Conservation (phyloP, 30 jellyfish, hydroid and myxozoan species). For the Turritopsis rubra region DNA sequence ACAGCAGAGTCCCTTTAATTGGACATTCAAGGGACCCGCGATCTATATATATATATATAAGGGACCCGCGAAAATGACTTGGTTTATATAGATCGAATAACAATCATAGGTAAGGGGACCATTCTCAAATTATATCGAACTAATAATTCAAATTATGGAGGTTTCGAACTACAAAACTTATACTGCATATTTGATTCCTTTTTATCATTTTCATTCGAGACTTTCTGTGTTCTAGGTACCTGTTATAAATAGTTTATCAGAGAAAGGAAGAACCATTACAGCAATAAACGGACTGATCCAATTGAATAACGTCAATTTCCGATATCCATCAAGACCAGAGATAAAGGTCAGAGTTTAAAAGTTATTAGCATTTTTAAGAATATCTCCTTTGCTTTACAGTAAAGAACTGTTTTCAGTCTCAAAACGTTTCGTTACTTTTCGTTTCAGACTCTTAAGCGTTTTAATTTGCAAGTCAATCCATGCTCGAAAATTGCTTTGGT, state of each 20-base stretch:
- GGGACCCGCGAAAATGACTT: too few relatives aligned
- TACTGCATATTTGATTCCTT: too few relatives aligned
- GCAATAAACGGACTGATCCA: constrained; percentile 55
- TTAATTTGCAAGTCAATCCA: constrained; percentile 52
- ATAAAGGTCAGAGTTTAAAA: constrained; percentile 37
- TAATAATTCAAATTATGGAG: too few relatives aligned
- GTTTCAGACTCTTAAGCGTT: constrained; percentile 51
- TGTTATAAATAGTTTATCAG: constrained; percentile 62
- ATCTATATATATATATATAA: too few relatives aligned
- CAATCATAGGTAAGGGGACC: too few relatives aligned
- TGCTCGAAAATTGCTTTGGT: constrained; percentile 87
- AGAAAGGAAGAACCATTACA: constrained; percentile 44
- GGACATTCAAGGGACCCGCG: too few relatives aligned
- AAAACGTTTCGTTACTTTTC: neutral
- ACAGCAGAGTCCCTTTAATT: too few relatives aligned
- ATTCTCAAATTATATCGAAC: too few relatives aligned
- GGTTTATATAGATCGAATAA: too few relatives aligned
- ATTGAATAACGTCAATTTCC: constrained; percentile 46
- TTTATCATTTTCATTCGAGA: neutral
- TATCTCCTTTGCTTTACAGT: neutral
- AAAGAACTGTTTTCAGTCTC: neutral
- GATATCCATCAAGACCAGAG: constrained; percentile 86
- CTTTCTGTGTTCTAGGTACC: constrained; percentile 40
- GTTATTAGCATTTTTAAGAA: neutral
- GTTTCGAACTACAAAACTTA: too few relatives aligned